A percentile compares a stretch with the other conserved stretches of the same genome.
Conservation (phyloP, 2,797 vertebrate genomes). For the Pangasius macronema region DNA sequence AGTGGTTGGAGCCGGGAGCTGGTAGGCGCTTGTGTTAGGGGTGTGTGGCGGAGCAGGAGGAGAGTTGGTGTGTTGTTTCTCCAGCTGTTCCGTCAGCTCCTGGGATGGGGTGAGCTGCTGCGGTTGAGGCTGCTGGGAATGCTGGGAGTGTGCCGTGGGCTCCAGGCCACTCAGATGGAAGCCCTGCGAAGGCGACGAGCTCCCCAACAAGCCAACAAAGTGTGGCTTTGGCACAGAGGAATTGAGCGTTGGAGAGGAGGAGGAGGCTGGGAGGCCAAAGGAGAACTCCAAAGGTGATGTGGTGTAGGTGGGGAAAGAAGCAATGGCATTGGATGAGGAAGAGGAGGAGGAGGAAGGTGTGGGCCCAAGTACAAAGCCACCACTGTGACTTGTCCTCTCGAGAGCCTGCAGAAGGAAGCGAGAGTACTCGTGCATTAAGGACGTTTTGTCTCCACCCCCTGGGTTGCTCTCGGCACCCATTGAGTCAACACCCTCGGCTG, state of each 20-base stretch:
- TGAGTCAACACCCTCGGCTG: slow-evolving; percentile 70
- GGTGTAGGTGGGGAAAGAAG: slow-evolving; percentile 88
- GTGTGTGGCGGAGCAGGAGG: slow-evolving; percentile 64
- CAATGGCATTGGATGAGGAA: slow-evolving; percentile 46
- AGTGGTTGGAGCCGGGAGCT: slow-evolving; percentile 79
- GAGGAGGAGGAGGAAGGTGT: slow-evolving; percentile 17
- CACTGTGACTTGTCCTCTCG: slow-evolving; percentile 94
- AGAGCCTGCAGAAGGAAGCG: slow-evolving; percentile 98
- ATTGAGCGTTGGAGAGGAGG: slow-evolving; percentile 74
- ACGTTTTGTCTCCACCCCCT: slow-evolving; percentile 85
- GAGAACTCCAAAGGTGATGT: slow-evolving; percentile 91
- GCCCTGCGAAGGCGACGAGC: slow-evolving; percentile 83
- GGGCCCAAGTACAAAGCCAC: slow-evolving; percentile 85
- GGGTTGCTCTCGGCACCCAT: slow-evolving; percentile 79
- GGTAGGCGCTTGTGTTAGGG: slow-evolving; percentile 74
- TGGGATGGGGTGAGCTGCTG: slow-evolving; percentile 99
- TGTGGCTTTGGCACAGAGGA: slow-evolving; percentile 96
- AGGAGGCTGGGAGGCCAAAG: slow-evolving; percentile 86
- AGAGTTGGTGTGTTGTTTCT: slow-evolving; percentile 84
- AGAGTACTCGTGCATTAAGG: slow-evolving; percentile 95
- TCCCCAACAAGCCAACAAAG: slow-evolving; percentile 92
- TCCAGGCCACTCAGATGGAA: slow-evolving; percentile 93
- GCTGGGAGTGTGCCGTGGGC: slow-evolving; percentile 76
- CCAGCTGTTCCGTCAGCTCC: slow-evolving; percentile 96
- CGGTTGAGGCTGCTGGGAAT: slow-evolving; percentile 16